phyloP scores from a whole-genome alignment of 2,888 invertebrate species.

The Brachyptera putata region DNA sequence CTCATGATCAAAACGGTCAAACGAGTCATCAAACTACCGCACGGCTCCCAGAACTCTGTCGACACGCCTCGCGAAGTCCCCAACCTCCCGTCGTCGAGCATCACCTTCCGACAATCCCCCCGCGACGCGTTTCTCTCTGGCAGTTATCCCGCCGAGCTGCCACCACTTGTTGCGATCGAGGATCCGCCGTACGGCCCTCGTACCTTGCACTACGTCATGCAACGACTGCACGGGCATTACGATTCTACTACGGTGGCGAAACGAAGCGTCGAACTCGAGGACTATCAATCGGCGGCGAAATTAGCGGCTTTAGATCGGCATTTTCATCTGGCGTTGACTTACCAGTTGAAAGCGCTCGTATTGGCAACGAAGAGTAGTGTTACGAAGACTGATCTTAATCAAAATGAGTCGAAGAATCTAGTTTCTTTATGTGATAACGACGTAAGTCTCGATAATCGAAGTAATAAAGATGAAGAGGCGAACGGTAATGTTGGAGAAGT shows the following conservation, averaged over 20 bases:
- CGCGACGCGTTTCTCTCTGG: conserved; percentile 34
- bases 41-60: conserved; percentile 42
- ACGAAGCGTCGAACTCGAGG: conserved; percentile 45
- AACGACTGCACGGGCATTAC: conserved; percentile 46
- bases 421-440: too few relatives aligned
- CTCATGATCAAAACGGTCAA: conserved; percentile 68
- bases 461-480: conserved; percentile 1
- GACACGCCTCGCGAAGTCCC: conserved; percentile 46
- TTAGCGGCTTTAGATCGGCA: conserved; percentile 46
- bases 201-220: conserved; percentile 46
- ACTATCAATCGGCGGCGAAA: conserved; percentile 48
- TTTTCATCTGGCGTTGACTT: conserved; percentile 44
- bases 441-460: too few relatives aligned
- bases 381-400: background rate
- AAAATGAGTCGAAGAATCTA: too few relatives aligned
- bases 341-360: conserved; percentile 45
- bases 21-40: conserved; percentile 65
- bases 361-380: conserved; percentile 26
- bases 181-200: conserved; percentile 40
- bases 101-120: conserved; percentile 43
- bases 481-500: conserved; percentile 1
- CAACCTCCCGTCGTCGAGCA: conserved; percentile 44
- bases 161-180: conserved; percentile 42
- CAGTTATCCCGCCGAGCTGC: conserved; percentile 4
- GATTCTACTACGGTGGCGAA: conserved; percentile 34